phyloP scores from a whole-genome alignment of 1,140 invertebrate genomes.

The Rhopalosiphum padi region DNA sequence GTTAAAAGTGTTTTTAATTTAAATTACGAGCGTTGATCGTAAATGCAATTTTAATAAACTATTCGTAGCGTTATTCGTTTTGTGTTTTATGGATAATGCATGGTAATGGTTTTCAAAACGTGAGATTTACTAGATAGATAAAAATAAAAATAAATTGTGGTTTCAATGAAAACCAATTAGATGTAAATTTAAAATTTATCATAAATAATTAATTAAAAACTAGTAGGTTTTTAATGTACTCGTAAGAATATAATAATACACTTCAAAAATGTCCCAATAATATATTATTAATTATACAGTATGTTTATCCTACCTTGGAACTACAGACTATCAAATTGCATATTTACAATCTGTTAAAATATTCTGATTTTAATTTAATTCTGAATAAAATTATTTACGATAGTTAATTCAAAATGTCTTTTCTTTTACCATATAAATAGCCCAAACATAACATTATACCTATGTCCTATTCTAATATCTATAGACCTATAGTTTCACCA shows the following conservation, averaged over 20 bases:
- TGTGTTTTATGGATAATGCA: background rate
- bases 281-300: slow-evolving; percentile 2
- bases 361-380: slow-evolving; percentile 14
- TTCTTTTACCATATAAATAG: background rate
- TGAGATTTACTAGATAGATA: background rate
- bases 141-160: background rate
- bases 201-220: slow-evolving; percentile 1
- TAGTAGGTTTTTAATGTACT: background rate
- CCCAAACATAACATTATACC: too few relatives aligned
- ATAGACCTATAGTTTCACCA: background rate
- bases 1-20: too few relatives aligned
- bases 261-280: background rate
- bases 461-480: too few relatives aligned
- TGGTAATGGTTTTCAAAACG: background rate
- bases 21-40: background rate
- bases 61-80: background rate
- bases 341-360: background rate
- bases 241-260: background rate
- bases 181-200: background rate
- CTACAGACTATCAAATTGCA: background rate
- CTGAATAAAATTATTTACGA: background rate
- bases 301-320: background rate
- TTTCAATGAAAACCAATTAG: background rate
- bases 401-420: background rate
- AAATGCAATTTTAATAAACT: background rate